A percentile compares a stretch with the other conserved stretches of the same genome.
These are phyloP conservation scores for Sebastes jordani DNA, from an alignment of 2,797 vertebrate species.

Conservation along the genomic window DNA sequence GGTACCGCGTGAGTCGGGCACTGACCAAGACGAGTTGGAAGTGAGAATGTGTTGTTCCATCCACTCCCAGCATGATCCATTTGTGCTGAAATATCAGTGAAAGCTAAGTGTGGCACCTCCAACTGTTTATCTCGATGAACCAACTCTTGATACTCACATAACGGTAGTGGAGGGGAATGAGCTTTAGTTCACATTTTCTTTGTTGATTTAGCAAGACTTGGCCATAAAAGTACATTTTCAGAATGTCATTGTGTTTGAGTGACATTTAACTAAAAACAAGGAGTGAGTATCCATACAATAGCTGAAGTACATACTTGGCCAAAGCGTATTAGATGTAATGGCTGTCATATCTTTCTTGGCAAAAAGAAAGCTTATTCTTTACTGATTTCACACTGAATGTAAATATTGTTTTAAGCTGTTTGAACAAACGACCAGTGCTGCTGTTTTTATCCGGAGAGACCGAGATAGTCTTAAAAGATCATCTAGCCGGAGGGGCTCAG, in stretches of 20 bases:
- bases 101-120: not conserved
- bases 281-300: not conserved
- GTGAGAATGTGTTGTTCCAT: too few relatives aligned
- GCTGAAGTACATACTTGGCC: not conserved
- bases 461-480: slow-evolving; percentile 7
- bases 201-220: not conserved
- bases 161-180: not conserved
- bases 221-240: not conserved
- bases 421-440: slow-evolving; percentile 14
- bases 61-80: too few relatives aligned
- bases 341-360: not conserved
- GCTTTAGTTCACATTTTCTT: not conserved
- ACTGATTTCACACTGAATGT: not conserved
- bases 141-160: not conserved
- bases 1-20: too few relatives aligned
- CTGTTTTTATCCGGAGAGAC: not conserved
- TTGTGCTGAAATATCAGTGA: not conserved
- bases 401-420: slow-evolving; percentile 28
- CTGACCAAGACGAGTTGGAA: too few relatives aligned
- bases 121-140: not conserved
- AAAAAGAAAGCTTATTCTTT: not conserved
- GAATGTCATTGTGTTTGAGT: not conserved
- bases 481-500: slow-evolving; percentile 22
- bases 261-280: not conserved
- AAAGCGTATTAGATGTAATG: not conserved